Conservation (phyloP, 2,797 vertebrate genomes). For the Leptatherina wallacei region DNA sequence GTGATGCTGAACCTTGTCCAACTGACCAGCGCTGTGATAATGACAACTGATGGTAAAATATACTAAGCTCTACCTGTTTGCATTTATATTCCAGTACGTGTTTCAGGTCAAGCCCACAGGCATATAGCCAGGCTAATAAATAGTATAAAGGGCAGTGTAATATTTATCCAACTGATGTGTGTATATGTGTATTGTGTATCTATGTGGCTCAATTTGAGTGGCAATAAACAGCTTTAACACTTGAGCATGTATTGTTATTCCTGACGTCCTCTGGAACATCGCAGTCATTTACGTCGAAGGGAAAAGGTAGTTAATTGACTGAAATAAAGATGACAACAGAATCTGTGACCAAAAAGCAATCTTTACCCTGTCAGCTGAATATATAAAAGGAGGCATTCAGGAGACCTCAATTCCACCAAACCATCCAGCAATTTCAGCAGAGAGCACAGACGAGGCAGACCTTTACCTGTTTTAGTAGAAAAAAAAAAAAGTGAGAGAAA, state of each 20-base stretch:
- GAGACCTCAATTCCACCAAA: slow-evolving; percentile 25
- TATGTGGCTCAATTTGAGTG: background rate
- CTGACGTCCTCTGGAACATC: background rate
- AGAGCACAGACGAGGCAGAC: slow-evolving; percentile 36
- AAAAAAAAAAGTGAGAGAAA: slow-evolving; percentile 7
- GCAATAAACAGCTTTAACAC: background rate
- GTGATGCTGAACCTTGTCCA: slow-evolving; percentile 55
- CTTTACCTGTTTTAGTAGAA: slow-evolving; percentile 2
- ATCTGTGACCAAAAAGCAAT: slow-evolving; percentile 4
- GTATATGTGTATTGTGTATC: background rate
- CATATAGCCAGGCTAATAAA: slow-evolving; percentile 59
- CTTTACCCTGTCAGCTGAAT: slow-evolving; percentile 23
- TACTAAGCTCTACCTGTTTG: slow-evolving; percentile 53
- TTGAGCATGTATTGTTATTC: background rate
- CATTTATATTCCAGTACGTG: slow-evolving; percentile 74
- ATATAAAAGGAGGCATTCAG: slow-evolving; percentile 32
- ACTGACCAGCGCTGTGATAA: slow-evolving; percentile 67
- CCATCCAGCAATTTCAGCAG: slow-evolving; percentile 36
- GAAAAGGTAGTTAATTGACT: slow-evolving; percentile 31
- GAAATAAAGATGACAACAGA: slow-evolving; percentile 41
- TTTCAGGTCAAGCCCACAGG: slow-evolving; percentile 36
- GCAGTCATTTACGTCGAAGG: background rate
- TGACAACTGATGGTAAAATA: slow-evolving; percentile 73
- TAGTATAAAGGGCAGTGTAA: slow-evolving; percentile 35
- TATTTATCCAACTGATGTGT: slow-evolving; percentile 39